Base-by-base conservation (phyloP, 2,888 invertebrate genomes). In the Nemotelus nigrinus region DNA sequence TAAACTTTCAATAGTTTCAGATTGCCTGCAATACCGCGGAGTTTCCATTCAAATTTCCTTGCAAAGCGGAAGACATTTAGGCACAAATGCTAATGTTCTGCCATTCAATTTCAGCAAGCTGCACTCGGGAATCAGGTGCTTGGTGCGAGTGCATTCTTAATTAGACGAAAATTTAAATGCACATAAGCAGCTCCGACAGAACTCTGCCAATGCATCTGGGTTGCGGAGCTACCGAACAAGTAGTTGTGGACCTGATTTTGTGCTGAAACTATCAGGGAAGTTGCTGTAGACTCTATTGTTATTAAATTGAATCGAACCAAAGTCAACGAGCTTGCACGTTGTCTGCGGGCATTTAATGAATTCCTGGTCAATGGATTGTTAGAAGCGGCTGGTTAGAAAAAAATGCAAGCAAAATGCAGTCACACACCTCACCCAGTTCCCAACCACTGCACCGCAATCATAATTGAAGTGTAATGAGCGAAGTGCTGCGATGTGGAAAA, bases 1-100 rank as follows among this genome's bases (percentile, higher is more conserved):
- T 39, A 74, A 63, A 74, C 63, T 74, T 74, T 74, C 60, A 74
- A 63, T 74, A 74, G 74, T 74, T 74, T 74, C 63, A 74, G 74
- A 63, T 50, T 57, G 63, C 48, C 63, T 63, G 25, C 41, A 63
- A 43, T 50, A 70, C 43, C 10, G 47, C 10, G 53, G 45, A 7
- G 70, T 70, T 53, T 68, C 48, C 41, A 68, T 8, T 68, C 41
- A 68, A 25, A 48, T 72, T 58, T 72, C 45, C 63, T 6, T 5
- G 63, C 58, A 44, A 25, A 25, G 25, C 25, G 25, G 25, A 25
- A 25, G 25, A 25, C 25, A 25, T 25, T 25, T 58, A 47, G 8
- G 25, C 6, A 44, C 68, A 55, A 70, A 70, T 70, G 60, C 47
- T 60, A 60, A 60, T 74, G 39, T 41, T 74, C 10, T 48, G 47